These are phyloP conservation scores for Marronus borbonicus DNA, from an alignment of 2,888 invertebrate genomes.

Conservation along the genomic window DNA sequence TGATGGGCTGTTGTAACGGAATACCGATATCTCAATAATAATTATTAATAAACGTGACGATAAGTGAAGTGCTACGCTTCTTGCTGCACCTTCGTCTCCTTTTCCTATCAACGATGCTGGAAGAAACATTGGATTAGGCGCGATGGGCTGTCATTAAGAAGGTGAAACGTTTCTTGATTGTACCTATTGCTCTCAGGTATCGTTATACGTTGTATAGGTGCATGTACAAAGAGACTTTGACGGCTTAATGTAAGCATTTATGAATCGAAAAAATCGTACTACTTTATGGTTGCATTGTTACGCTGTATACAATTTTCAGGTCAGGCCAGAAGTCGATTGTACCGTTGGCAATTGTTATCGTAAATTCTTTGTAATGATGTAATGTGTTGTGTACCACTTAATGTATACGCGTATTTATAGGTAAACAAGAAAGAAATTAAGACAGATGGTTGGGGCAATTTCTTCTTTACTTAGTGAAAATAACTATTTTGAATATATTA, in stretches of 20 bases:
- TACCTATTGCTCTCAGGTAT: conserved; percentile 3
- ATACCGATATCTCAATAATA: conserved; percentile 43
- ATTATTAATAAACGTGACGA: conserved; percentile 46
- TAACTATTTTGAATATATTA: too few species aligned
- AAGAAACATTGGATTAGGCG: conserved; percentile 37
- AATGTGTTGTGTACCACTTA: background rate
- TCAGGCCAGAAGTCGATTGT: conserved; percentile 27
- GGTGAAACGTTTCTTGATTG: conserved; percentile 25
- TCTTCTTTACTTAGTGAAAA: too few species aligned
- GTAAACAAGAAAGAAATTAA: background rate
- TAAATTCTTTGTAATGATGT: conserved; percentile 8
- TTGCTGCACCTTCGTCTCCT: background rate
- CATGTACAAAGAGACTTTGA: conserved; percentile 5
- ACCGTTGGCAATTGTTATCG: conserved; percentile 23
- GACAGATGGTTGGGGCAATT: too few species aligned
- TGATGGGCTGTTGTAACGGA: conserved; percentile 24
- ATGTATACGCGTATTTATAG: background rate
- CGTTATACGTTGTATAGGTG: background rate
- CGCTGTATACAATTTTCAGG: conserved; percentile 7
- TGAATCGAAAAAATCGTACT: conserved; percentile 40
- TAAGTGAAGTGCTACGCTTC: conserved; percentile 37
- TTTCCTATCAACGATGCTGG: conserved; percentile 22
- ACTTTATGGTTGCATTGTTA: conserved; percentile 38
- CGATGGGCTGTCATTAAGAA: conserved; percentile 39
- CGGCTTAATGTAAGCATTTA: conserved; percentile 6